A percentile compares a stretch with the other conserved stretches of the same genome.
Conservation (phyloP, 2,888 invertebrate species). For the Nudaria mundana region DNA sequence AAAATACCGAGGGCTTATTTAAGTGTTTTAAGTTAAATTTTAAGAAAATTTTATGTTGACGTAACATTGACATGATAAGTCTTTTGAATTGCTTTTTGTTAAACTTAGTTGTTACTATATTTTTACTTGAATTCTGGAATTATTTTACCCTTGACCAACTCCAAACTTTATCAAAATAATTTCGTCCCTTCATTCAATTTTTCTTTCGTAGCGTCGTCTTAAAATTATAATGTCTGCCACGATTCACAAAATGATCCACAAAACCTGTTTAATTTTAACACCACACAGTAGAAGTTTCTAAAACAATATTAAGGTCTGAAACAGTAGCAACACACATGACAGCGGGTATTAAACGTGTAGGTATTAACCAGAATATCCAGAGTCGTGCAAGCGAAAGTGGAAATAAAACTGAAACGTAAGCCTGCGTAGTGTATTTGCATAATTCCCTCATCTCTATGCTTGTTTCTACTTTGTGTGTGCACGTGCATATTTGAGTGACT, state of each 20-base stretch:
- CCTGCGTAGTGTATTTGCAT: conserved; percentile 51
- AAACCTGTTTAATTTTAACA: conserved; percentile 7
- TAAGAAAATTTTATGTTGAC: background rate
- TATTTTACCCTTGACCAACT: background rate
- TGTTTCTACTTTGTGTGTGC: conserved; percentile 16
- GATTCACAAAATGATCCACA: background rate
- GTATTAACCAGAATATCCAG: conserved; percentile 29
- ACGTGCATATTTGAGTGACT: background rate
- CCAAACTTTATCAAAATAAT: background rate
- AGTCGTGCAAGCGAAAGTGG: conserved; percentile 20
- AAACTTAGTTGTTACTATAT: too few relatives aligned
- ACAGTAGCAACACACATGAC: conserved; percentile 8
- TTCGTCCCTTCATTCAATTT: background rate
- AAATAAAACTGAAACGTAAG: conserved; percentile 43
- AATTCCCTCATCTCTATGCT: conserved; percentile 61
- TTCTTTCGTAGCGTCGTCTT: background rate
- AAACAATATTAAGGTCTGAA: conserved; percentile 5
- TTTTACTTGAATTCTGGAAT: background rate
- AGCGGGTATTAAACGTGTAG: conserved; percentile 24
- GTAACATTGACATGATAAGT: too few relatives aligned
- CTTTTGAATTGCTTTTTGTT: too few relatives aligned
- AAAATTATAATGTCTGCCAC: background rate
- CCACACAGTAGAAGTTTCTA: background rate
- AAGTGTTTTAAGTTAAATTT: background rate
- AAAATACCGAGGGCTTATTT: conserved; percentile 4